Conservation (phyloP, 2,888 invertebrate genomes). For the Cataglyphis albicans region DNA sequence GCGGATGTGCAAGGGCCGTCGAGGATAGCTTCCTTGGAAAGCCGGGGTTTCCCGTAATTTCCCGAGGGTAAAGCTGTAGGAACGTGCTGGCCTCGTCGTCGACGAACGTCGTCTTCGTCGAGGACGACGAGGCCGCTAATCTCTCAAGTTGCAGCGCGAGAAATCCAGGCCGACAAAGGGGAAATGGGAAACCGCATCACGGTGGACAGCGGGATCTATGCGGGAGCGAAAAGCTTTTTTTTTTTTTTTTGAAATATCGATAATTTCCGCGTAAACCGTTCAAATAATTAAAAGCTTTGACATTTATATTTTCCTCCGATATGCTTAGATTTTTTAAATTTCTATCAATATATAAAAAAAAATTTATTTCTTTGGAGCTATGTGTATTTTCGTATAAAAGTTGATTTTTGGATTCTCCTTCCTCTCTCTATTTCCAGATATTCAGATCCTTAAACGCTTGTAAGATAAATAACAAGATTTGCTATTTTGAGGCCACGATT, state of each 20-base stretch:
- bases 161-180: conserved; percentile 61
- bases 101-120: conserved; percentile 51
- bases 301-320: conserved; percentile 1
- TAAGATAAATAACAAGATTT: conserved; percentile 12
- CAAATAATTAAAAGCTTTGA: neutral
- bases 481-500: neutral
- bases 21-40: conserved; percentile 67
- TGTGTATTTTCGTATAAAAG: neutral
- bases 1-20: conserved; percentile 52
- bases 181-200: conserved; percentile 62
- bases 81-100: conserved; percentile 72
- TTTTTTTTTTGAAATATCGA: conserved; percentile 26
- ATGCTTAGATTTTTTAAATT: neutral
- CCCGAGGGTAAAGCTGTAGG: conserved; percentile 77
- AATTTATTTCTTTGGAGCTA: neutral
- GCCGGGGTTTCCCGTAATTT: conserved; percentile 76
- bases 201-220: conserved; percentile 29
- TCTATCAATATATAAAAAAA: neutral
- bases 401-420: neutral
- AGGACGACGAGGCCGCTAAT: conserved; percentile 72
- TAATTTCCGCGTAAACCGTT: conserved; percentile 35
- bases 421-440: neutral
- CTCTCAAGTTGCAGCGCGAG: conserved; percentile 70
- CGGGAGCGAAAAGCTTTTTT: too few relatives aligned
- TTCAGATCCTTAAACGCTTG: neutral